Conservation (phyloP, 2,888 invertebrate genomes). For the Eugnorisma glareosa region DNA sequence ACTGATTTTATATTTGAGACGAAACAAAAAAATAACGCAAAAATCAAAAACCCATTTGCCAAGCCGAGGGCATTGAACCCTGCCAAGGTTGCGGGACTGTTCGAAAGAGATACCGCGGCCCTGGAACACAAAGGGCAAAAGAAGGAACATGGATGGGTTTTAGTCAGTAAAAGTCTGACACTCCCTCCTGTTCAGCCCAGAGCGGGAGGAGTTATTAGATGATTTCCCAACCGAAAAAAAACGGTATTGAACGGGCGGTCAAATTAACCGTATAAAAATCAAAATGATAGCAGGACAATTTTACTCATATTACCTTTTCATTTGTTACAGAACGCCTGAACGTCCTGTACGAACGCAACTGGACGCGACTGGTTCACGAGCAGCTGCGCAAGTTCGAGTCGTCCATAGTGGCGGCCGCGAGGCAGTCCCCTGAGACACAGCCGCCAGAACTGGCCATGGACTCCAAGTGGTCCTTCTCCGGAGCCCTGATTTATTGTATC, state of each 20-base stretch:
- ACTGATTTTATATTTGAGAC: not conserved
- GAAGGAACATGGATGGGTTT: too few relatives aligned
- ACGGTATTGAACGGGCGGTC: not conserved
- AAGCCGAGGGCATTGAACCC: not conserved
- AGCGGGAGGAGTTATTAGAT: too few relatives aligned
- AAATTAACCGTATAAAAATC: not conserved
- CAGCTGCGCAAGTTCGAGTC: conserved; percentile 95
- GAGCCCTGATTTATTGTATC: conserved; percentile 95
- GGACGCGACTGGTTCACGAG: conserved; percentile 95
- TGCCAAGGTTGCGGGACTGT: too few relatives aligned
- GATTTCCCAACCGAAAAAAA: too few relatives aligned
- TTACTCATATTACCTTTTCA: not conserved
- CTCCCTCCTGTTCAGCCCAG: too few relatives aligned
- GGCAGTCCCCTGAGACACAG: conserved; percentile 85
- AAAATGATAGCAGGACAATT: not conserved
- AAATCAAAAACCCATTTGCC: not conserved
- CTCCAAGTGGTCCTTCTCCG: conserved; percentile 95
- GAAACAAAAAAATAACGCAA: not conserved
- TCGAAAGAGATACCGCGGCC: too few relatives aligned
- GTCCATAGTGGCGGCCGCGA: conserved; percentile 94
- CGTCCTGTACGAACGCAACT: conserved; percentile 95
- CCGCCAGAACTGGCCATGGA: conserved; percentile 86
- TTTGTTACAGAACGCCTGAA: conserved; percentile 93
- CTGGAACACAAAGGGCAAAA: too few relatives aligned
- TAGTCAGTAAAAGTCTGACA: too few relatives aligned